These are phyloP conservation scores for Serilophus lunatus DNA, from an alignment of 2,113 vertebrate genomes.

Conservation along the genomic window DNA sequence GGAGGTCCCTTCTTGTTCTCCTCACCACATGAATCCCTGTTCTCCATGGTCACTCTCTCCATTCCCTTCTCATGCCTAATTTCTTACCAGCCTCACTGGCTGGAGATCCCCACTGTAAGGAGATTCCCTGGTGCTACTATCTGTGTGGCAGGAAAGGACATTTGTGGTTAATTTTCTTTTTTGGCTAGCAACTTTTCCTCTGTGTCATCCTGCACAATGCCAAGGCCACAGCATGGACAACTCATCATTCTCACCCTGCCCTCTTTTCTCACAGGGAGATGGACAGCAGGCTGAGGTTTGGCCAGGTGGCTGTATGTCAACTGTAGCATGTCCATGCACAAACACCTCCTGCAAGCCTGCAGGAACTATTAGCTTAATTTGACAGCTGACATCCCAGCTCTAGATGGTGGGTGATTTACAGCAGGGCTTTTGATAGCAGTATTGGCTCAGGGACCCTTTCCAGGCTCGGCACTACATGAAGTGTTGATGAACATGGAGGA, in stretches of 20 bases:
- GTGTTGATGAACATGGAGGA: accelerated
- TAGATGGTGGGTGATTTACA: neutral
- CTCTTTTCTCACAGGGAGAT: neutral
- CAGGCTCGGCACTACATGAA: neutral
- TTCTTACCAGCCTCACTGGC: neutral
- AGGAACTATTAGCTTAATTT: neutral
- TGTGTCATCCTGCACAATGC: neutral
- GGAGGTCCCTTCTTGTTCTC: neutral
- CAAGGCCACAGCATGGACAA: neutral
- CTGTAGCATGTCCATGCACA: neutral
- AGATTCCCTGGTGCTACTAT: neutral
- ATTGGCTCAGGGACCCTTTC: neutral
- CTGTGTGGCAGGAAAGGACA: neutral
- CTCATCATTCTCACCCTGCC: neutral
- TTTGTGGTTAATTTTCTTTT: neutral
- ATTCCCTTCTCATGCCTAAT: neutral
- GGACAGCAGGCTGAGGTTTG: neutral
- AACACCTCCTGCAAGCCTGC: neutral
- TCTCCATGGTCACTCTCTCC: neutral
- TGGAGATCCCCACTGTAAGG: too few relatives aligned
- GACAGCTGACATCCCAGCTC: neutral
- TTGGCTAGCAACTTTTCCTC: neutral
- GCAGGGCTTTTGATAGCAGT: neutral
- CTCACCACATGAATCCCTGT: accelerated
- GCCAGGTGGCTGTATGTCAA: neutral